Evolutionary conservation across 1,140 invertebrate species (phyloP), one percentile per base, ranked within the genome.

Genomic region (Trichomalopsis sarcophagae): DNA sequence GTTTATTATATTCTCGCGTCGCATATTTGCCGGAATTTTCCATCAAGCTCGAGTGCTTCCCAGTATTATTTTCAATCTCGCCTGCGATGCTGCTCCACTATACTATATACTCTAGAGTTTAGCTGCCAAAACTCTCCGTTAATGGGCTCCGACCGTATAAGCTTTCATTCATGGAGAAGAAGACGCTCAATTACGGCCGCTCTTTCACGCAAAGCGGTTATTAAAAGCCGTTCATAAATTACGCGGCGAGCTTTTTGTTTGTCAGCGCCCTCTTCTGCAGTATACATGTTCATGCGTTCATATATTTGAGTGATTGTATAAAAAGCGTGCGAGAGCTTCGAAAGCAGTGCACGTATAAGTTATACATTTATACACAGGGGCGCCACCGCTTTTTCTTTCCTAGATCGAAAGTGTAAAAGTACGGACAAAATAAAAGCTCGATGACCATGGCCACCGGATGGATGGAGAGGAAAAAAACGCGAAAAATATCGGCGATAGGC

Each of bases 221-320:
- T 82, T 82, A 82, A 76, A 82, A 82, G 71, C 50, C 81, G 23
- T 55, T 27, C 50, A 81, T 73, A 74, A 81, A 81, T 74, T 81
- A 50, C 50, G 44, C 27, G 30, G 68, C 30, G 4, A 55, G 44
- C 80, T 75, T 75, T 82, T 82, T 75, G 73, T 75, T 75, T 55
- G 50, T 80, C 78, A 40, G n/a, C 62, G 30, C 5, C 27, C 27
- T 3, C 47, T n/a, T 30, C n/a, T 21, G 5, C 75, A 27, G 27
- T 74, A 74, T 74, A 36, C 30, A 74, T 74, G 27, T 27, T 27
- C 27, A 27, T 27, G 27, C 27, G 27, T 27, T 27, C 27, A 74
- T 74, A 69, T 69, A 66, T 66, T 17, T 66, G 27, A 73, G 27
- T 23, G 33, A 14, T 36, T 5, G 33, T 36, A 6, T 36, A 73